Evolutionary conservation across 2,797 vertebrate species (phyloP), one percentile per base, ranked within the genome.

Genomic region (Hoplostethus mediterraneus): DNA sequence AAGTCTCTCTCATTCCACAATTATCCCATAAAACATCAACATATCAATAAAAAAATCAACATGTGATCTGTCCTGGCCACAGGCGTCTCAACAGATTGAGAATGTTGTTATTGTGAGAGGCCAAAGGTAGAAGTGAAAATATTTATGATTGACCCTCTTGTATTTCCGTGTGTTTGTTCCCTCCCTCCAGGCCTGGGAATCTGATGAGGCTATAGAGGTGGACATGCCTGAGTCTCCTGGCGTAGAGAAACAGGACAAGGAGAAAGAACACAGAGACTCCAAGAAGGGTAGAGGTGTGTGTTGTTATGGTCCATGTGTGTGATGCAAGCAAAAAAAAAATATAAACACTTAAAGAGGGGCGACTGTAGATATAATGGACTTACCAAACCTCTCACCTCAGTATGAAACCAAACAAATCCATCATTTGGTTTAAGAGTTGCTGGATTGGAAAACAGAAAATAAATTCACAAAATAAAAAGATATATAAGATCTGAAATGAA

Each of bases 181-280:
- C 65, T 17, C 56, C 3, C 14, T 56, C 56, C 13, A 99, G 97
- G 92, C 94, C 10, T 82, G 93, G 89, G 97, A 98, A 81, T 94
- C 95, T 2, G 97, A 98, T 56, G 98, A 99, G 90, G 91, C 92
- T 51, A 82, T 95, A 48, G 98, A 99, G 30, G 98, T 97, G 77
- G 97, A 98, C 5, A 78, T 95, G 85, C 97, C 97, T 0, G 97
- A 99, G 80, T 99, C 97, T 0, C 97, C 97, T 0, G 96, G 95
- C 10, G 75, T 84, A 0, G 97, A 99, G 87, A 98, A 96, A 80
- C 94, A 96, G 0, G 97, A 99, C 89, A 97, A 96, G 88, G 97
- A 98, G 77, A 99, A 97, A 77, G 97, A 97, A 6, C 95, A 95
- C 61, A 94, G 96, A 87, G 96, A 97, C 38, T 94, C 95, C 0